Base-by-base conservation (phyloP, 2,888 invertebrate species). In the Megastigmus dorsalis region DNA sequence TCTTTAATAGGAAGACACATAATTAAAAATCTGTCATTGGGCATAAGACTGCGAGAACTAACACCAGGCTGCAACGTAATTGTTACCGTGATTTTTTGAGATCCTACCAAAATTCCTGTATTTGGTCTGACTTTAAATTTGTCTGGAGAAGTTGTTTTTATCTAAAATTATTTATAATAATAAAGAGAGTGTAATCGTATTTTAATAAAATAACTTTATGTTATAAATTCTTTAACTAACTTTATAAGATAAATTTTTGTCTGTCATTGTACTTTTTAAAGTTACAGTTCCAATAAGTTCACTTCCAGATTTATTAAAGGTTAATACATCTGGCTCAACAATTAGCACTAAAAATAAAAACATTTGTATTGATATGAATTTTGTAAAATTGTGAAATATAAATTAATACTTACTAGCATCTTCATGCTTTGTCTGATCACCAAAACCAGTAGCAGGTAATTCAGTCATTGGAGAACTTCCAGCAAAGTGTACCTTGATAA, bases 71-170 rank as follows among this genome's bases (percentile, higher is more conserved):
- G 93, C 0, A 97, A 90, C 3, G 93, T 92, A 1, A 97, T 94
- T 43, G 91, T 90, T 0, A 97, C 92, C 0, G 90, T 90, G 43
- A 92, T 91, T 0, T 90, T 89, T 2, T 91, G 91, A 7, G 93
- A 93, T 0, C 93, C 92, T 1, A 90, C 88, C 63, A 98, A 86
- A 5, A 92, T 89, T 0, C 97, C 97, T 5, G 93, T 92, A 81
- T 95, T 96, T 0, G 97, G 98, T 65, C 96, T 92, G 1, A 99
- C 98, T 33, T 96, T 90, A 89, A 97, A 98, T 88, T 97, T 97
- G 82, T 97, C 97, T 0, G 98, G 98, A 0, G 97, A 95, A 3
- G 98, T 98, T 13, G 98, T 98, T 88, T 98, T 95, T 77, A 98
- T 94, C 94, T 98, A 89, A 3, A 73, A 30, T 28, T 18, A 9